Evolutionary conservation across 1,140 invertebrate genomes (phyloP).

Genomic region (Trichomalopsis sarcophagae): DNA sequence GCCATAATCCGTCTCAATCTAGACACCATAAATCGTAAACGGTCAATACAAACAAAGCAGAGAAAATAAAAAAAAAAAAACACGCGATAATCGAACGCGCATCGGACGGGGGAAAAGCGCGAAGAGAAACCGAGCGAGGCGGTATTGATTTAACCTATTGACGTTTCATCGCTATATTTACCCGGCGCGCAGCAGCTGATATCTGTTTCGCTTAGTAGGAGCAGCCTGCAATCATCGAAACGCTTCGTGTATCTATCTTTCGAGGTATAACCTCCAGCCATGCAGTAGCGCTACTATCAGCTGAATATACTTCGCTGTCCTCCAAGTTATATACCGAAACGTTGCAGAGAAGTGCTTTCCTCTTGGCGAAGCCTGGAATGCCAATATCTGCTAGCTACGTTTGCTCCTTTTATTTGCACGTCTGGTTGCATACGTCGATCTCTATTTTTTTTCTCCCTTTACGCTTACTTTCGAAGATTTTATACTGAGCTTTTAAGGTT

Average conservation of each 20-base stretch:
- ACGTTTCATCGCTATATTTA: conserved; percentile 17
- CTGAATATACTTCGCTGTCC: conserved; percentile 21
- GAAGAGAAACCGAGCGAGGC: not conserved
- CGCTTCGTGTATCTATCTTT: conserved; percentile 16
- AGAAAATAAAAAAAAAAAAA: not conserved
- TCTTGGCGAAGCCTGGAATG: not conserved
- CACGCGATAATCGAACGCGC: too few species aligned
- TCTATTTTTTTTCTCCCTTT: too few species aligned
- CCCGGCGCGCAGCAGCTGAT: not conserved
- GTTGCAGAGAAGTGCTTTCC: not conserved
- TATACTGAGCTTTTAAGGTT: too few species aligned
- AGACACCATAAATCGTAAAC: not conserved
- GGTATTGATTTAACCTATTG: conserved; percentile 16
- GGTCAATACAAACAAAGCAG: not conserved
- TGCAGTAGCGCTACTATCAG: not conserved
- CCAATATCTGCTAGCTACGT: not conserved
- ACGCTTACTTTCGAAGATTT: too few species aligned
- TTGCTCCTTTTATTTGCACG: not conserved
- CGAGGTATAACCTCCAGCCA: conserved; percentile 22
- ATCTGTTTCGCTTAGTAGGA: conserved; percentile 42
- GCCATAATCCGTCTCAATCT: not conserved
- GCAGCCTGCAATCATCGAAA: conserved; percentile 51
- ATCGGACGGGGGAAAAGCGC: not conserved
- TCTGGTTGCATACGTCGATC: too few species aligned
- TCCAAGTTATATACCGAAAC: conserved; percentile 16